Evolutionary conservation across 1,140 invertebrate genomes (phyloP).

Genomic region (Drosophila varians): DNA sequence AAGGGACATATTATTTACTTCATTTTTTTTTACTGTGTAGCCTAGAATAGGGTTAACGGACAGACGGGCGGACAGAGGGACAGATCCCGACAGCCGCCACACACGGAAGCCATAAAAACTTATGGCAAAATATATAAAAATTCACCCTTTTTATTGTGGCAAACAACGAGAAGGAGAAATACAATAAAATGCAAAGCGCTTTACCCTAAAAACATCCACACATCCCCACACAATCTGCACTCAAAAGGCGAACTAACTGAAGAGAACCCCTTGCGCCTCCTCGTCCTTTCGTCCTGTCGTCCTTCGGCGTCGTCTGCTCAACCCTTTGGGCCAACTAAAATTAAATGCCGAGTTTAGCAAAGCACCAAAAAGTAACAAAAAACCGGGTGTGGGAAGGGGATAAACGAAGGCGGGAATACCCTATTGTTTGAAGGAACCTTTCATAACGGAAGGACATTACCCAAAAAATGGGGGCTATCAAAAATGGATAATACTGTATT

Average conservation of each 20-base stretch:
- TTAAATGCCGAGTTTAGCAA: slow-evolving; percentile 80
- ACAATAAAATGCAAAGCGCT: slow-evolving; percentile 79
- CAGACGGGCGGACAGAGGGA: slow-evolving; percentile 12
- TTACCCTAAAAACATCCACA: slow-evolving; percentile 38
- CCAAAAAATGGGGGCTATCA: too few relatives aligned
- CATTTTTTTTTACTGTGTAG: slow-evolving; percentile 14
- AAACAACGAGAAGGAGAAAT: slow-evolving; percentile 74
- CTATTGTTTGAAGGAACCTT: slow-evolving; percentile 6
- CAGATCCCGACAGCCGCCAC: slow-evolving; percentile 65
- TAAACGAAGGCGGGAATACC: slow-evolving; percentile 12
- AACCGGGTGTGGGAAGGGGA: neutral
- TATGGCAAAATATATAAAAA: slow-evolving; percentile 80
- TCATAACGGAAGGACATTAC: too few relatives aligned
- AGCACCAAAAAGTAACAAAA: slow-evolving; percentile 41
- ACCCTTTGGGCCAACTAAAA: slow-evolving; percentile 67
- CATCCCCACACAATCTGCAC: slow-evolving; percentile 10
- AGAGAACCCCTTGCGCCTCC: slow-evolving; percentile 4
- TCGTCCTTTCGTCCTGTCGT: neutral
- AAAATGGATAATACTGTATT: too few relatives aligned
- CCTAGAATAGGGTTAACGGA: slow-evolving; percentile 12
- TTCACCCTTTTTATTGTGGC: slow-evolving; percentile 81
- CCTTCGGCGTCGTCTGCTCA: slow-evolving; percentile 10
- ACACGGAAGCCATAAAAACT: slow-evolving; percentile 82
- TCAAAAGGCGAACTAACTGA: slow-evolving; percentile 22
- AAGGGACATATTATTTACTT: neutral